phyloP scores from a whole-genome alignment of 2,113 vertebrate genomes.

The Dryoscopus gambensis region DNA sequence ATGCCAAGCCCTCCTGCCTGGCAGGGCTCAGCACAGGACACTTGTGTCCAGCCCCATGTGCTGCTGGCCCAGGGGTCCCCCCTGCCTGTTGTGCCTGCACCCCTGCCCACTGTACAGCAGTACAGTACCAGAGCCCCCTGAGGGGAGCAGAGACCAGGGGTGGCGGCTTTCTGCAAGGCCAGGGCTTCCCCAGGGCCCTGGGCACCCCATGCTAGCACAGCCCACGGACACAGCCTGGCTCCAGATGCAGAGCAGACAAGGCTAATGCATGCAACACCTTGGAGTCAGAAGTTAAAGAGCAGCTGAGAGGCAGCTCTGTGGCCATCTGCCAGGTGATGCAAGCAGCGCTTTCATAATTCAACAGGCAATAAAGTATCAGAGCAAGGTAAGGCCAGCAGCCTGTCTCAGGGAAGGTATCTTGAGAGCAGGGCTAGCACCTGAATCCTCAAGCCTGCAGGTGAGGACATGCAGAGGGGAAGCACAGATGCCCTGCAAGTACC shows the following conservation, averaged over 20 bases:
- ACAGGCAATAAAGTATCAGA: not conserved
- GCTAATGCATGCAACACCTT: not conserved
- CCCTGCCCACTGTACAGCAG: not conserved
- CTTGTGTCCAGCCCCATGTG: not conserved
- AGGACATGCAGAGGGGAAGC: not conserved
- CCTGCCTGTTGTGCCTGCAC: not conserved
- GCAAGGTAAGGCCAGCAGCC: not conserved
- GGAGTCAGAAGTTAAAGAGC: not conserved
- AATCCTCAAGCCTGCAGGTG: not conserved
- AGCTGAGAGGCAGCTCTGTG: not conserved
- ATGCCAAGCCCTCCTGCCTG: not conserved
- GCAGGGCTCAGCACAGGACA: not conserved
- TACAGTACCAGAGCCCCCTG: too few species aligned
- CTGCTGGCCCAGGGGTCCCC: not conserved
- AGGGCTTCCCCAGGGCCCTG: not conserved
- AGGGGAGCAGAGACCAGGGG: not conserved
- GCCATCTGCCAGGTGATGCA: conserved; percentile 4
- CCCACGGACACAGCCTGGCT: not conserved
- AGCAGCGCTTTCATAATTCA: not conserved
- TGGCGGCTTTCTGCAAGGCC: not conserved
- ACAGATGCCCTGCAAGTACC: not conserved
- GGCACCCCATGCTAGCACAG: not conserved
- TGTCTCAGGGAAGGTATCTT: not conserved
- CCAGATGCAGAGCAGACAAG: not conserved
- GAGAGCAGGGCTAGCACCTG: not conserved